phyloP scores from a whole-genome alignment of 2,797 vertebrate species.

The Podarcis siculus region DNA sequence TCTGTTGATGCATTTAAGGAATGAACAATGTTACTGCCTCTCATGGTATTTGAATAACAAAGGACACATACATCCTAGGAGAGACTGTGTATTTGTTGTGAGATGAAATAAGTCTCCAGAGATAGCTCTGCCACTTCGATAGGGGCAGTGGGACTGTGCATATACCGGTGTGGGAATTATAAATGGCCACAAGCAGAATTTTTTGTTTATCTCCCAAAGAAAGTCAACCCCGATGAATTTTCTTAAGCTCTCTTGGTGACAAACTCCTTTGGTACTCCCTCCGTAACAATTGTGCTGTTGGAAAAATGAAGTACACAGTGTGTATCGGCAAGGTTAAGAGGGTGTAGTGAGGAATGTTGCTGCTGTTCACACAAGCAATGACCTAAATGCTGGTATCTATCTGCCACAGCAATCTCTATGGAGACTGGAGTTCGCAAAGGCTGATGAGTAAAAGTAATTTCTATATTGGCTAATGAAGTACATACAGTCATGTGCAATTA shows the following conservation, averaged over 20 bases:
- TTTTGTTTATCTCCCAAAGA: neutral
- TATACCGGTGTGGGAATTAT: constrained; percentile 7
- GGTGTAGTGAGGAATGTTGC: neutral
- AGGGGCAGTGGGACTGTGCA: constrained; percentile 9
- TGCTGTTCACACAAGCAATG: neutral
- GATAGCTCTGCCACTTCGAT: neutral
- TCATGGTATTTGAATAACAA: constrained; percentile 33
- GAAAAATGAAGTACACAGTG: constrained; percentile 4
- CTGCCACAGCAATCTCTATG: constrained; percentile 30
- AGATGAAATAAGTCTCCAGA: constrained; percentile 39
- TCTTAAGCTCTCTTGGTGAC: neutral
- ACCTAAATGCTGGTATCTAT: constrained; percentile 21
- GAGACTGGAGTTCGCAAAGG: constrained; percentile 5
- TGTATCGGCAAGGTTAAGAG: constrained; percentile 27
- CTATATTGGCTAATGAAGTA: constrained; percentile 47
- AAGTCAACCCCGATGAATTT: neutral
- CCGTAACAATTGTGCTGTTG: neutral
- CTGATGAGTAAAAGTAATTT: constrained; percentile 39
- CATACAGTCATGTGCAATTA: constrained; percentile 51
- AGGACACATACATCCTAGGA: constrained; percentile 29
- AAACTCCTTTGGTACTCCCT: neutral
- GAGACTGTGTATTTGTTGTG: constrained; percentile 21
- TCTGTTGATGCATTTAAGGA: constrained; percentile 18
- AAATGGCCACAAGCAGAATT: neutral
- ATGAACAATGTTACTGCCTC: neutral